Percentiles rank a stretch among this genome's conserved stretches.
phyloP scores from a whole-genome alignment of 2,113 vertebrate genomes.

The Brachyhypopomus gauderio region DNA sequence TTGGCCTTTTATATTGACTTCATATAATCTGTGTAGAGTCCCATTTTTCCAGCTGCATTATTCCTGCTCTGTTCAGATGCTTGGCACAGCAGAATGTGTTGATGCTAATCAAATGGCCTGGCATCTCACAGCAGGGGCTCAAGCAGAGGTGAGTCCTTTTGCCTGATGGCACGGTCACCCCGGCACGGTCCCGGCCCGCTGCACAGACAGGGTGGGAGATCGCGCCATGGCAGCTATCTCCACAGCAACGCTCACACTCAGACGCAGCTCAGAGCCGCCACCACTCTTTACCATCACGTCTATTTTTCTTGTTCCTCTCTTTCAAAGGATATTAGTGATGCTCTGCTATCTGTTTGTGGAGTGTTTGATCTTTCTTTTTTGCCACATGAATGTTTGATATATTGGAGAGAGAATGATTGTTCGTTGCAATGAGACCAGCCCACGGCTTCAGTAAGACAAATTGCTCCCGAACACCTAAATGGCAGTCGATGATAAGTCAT shows the following conservation, averaged over 20 bases:
- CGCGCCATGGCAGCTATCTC: constrained; percentile 36
- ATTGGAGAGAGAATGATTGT: constrained; percentile 92
- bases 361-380: constrained; percentile 71
- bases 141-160: constrained; percentile 30
- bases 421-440: constrained; percentile 86
- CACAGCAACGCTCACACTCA: constrained; percentile 15
- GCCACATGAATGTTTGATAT: constrained; percentile 89
- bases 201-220: constrained; percentile 35
- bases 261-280: constrained; percentile 45
- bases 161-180: constrained; percentile 16
- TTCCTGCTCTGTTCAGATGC: not conserved
- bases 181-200: not conserved
- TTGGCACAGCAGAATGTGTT: constrained; percentile 7
- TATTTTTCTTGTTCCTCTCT: constrained; percentile 76
- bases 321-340: constrained; percentile 78
- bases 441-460: constrained; percentile 94
- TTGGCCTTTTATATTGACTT: not conserved
- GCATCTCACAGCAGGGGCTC: constrained; percentile 23
- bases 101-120: constrained; percentile 22
- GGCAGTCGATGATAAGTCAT: constrained; percentile 99
- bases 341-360: constrained; percentile 75
- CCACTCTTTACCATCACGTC: constrained; percentile 72
- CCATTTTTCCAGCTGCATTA: not conserved
- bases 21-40: not conserved
- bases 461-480: constrained; percentile 87